A percentile compares a stretch with the other conserved stretches of the same genome.
Evolutionary conservation across 1,140 invertebrate species (phyloP).

Genomic region (Trypoxylus dichotomus): DNA sequence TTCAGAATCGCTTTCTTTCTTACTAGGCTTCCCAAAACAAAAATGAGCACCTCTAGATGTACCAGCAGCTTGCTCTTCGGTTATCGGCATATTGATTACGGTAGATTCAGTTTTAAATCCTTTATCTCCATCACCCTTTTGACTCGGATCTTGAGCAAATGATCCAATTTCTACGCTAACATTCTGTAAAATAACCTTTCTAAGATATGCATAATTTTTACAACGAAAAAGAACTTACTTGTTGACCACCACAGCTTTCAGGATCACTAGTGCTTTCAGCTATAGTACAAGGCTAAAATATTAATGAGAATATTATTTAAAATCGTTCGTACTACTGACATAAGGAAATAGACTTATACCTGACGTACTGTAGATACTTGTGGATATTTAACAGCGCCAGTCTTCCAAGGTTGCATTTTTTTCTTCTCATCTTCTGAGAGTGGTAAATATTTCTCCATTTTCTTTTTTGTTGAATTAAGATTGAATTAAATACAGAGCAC

Average conservation of each 20-base stretch:
- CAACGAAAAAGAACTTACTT: too few species aligned
- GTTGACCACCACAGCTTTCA: too few species aligned
- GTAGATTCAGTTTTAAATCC: neutral
- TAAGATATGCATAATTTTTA: too few species aligned
- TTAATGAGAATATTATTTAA: neutral
- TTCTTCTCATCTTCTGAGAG: neutral
- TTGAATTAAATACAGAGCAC: too few species aligned
- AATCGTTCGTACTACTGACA: neutral
- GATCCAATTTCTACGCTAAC: too few species aligned
- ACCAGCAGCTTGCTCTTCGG: neutral
- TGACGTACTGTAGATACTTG: neutral
- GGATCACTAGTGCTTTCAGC: too few species aligned
- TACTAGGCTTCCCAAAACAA: neutral
- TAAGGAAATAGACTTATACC: neutral
- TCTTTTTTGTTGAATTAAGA: neutral
- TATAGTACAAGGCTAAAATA: neutral
- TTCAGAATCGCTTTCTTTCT: neutral
- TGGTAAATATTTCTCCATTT: neutral
- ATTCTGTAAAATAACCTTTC: too few species aligned
- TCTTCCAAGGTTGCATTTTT: neutral
- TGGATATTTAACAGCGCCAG: neutral
- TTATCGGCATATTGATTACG: too few species aligned
- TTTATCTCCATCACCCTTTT: neutral
- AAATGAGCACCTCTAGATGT: neutral
- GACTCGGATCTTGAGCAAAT: too few species aligned